Evolutionary conservation across 2,797 vertebrate genomes (phyloP), one percentile per base, ranked within the genome.

Genomic region (Kryptopterus vitreolus): DNA sequence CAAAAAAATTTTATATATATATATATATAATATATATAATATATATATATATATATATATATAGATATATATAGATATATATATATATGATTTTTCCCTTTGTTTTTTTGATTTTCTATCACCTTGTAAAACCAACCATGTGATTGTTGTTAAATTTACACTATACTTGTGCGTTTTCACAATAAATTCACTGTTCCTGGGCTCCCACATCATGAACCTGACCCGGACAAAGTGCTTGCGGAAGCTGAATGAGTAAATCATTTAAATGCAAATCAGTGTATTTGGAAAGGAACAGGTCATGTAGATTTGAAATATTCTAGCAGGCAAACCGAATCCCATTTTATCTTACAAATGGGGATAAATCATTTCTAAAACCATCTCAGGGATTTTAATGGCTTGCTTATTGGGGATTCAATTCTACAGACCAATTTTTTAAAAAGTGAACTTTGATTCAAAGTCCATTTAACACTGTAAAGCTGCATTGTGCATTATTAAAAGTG

Each of bases 231-330:
- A 55, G 11, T 29, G 12, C 50, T 33, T 22, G 18, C 43, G 10
- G 11, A 35, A 55, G 52, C 50, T 55, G 48, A 55, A 55, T 55
- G 52, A 35, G 70, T 73, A 24, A 72, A 57, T 73, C 16, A 57
- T 57, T 73, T 73, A 38, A 12, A 72, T 53, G 5, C 4, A 72
- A 22, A 53, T 31, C 18, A 72, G 68, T 35, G 4, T 35, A 16
- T 55, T 55, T 15, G 31, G 31, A 72, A 72, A 52, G 48, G 3
- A 24, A 3, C 2, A 73, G 52, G 29, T 57, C n/a, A 73, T 57
- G 52, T 33, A 72, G 52, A 57, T 35, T 53, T 71, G 10, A 53
- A 22, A 55, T 55, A 55, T n/a, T 15, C 26, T 50, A 68, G 3
- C 48, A 55, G 15, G n/a, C 20, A 55, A 57, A 18, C 22, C 1